Conservation (phyloP, 2,113 vertebrate species). For the Podarcis raffonei region DNA sequence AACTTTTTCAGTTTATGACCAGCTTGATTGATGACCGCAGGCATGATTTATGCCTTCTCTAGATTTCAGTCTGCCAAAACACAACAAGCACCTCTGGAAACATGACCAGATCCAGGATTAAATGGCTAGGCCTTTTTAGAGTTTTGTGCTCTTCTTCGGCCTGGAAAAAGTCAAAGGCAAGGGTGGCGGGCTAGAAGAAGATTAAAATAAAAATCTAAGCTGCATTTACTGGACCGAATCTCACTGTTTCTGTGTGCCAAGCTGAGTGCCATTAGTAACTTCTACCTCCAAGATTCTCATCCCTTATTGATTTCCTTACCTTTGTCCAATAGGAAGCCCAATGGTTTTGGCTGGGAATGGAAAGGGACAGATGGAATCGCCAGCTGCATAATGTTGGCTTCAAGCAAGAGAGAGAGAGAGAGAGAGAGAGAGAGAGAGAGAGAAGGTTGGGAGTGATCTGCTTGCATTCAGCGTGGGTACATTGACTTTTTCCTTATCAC, state of each 20-base stretch:
- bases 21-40: background rate
- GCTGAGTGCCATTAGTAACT: background rate
- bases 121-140: background rate
- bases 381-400: constrained; percentile 26
- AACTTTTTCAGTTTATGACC: background rate
- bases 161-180: background rate
- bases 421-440: too few species aligned
- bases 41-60: background rate
- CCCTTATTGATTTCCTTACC: background rate
- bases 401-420: background rate
- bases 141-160: background rate
- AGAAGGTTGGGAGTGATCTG: background rate
- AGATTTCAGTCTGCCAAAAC: background rate
- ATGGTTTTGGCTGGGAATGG: constrained; percentile 25
- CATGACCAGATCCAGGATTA: background rate
- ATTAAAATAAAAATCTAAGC: background rate
- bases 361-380: constrained; percentile 9
- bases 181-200: background rate
- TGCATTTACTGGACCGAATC: background rate
- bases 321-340: background rate
- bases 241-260: background rate
- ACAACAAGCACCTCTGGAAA: background rate
- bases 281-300: background rate
- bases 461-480: background rate
- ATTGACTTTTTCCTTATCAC: constrained; percentile 1